These are phyloP conservation scores for Drosophila nannoptera DNA, from an alignment of 1,140 invertebrate genomes.

Conservation along the genomic window DNA sequence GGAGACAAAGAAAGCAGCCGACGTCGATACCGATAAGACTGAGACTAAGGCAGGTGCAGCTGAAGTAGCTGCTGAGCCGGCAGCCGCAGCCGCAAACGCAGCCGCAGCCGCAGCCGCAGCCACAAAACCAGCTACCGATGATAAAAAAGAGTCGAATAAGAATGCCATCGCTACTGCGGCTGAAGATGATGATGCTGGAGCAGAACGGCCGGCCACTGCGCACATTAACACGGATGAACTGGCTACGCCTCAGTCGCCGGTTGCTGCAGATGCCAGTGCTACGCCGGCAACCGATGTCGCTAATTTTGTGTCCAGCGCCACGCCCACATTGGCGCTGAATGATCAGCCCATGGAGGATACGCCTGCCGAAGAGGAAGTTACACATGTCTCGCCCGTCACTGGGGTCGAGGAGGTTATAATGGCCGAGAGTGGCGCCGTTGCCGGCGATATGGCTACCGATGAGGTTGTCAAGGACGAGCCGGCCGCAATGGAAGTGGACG, in stretches of 20 bases:
- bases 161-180: conserved; percentile 25
- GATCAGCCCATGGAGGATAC: conserved; percentile 76
- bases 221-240: conserved; percentile 41
- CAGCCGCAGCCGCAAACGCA: not conserved
- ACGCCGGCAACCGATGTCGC: conserved; percentile 3
- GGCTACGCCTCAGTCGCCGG: conserved; percentile 18
- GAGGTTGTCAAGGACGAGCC: conserved; percentile 63
- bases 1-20: conserved; percentile 34
- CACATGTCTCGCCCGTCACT: conserved; percentile 25
- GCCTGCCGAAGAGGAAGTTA: conserved; percentile 52
- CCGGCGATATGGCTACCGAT: conserved; percentile 70
- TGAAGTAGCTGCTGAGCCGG: conserved; percentile 5
- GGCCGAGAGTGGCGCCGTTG: conserved; percentile 46
- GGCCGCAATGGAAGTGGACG: conserved; percentile 77
- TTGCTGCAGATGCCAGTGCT: conserved; percentile 20
- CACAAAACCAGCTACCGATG: too few species aligned
- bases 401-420: conserved; percentile 70
- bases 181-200: conserved; percentile 6
- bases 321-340: conserved; percentile 54
- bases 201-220: conserved; percentile 1
- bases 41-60: conserved; percentile 33
- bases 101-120: conserved; percentile 16
- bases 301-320: conserved; percentile 7
- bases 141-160: conserved; percentile 29
- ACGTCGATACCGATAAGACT: conserved; percentile 54